phyloP scores from a whole-genome alignment of 2,797 vertebrate species.

The Scleropages formosus region DNA sequence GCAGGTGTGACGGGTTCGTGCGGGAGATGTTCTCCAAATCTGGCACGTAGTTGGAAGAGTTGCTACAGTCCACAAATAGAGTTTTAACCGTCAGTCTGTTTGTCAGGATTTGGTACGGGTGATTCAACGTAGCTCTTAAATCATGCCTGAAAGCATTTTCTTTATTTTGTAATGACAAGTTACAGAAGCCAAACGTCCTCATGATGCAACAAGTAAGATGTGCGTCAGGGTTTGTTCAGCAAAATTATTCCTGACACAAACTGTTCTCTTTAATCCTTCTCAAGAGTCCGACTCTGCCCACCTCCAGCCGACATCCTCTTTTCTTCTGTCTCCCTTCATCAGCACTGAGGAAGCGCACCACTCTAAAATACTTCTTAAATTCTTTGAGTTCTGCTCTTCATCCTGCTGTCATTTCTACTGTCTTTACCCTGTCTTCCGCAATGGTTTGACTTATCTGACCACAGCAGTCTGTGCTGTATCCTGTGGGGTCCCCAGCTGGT shows the following conservation, averaged over 20 bases:
- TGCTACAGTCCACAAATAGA: neutral
- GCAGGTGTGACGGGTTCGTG: neutral
- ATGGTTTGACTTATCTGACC: constrained; percentile 48
- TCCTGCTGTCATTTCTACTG: neutral
- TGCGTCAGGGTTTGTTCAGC: constrained; percentile 6
- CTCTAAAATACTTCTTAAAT: neutral
- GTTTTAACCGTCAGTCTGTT: neutral
- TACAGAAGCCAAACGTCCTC: constrained; percentile 2
- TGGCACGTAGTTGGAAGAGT: neutral
- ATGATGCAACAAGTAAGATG: constrained; percentile 1
- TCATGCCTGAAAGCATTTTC: neutral
- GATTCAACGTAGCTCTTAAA: neutral
- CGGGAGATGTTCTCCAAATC: neutral
- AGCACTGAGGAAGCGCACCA: neutral
- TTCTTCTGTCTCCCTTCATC: neutral
- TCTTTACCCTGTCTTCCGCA: neutral
- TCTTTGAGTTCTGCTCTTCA: neutral
- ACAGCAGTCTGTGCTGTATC: constrained; percentile 53
- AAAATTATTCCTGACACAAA: constrained; percentile 15
- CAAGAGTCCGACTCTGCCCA: neutral
- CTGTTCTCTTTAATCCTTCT: constrained; percentile 12
- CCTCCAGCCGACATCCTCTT: neutral
- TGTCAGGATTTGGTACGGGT: neutral
- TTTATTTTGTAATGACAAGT: constrained; percentile 1
- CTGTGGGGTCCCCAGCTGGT: constrained; percentile 41